These are phyloP conservation scores for Labroides dimidiatus DNA, from an alignment of 2,797 vertebrate genomes.

Conservation along the genomic window DNA sequence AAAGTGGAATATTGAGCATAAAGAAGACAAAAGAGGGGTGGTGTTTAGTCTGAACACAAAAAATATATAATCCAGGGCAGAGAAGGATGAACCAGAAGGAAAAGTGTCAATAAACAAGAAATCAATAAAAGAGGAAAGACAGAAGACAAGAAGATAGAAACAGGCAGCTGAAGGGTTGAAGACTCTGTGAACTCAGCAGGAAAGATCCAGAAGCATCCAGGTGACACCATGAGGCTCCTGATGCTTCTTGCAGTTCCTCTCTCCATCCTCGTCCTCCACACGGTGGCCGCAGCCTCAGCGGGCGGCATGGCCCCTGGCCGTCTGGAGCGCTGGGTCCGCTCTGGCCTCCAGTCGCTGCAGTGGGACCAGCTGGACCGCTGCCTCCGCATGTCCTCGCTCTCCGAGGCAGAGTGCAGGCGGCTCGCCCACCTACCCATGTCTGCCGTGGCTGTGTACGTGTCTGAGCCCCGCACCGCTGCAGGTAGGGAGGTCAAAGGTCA, in stretches of 20 bases:
- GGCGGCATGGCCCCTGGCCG: conserved; percentile 54
- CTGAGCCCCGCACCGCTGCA: conserved; percentile 61
- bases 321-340: conserved; percentile 83
- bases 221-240: conserved; percentile 52
- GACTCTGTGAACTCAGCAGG: not conserved
- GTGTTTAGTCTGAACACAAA: not conserved
- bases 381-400: conserved; percentile 75
- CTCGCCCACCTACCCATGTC: conserved; percentile 78
- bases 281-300: conserved; percentile 25
- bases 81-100: conserved; percentile 24
- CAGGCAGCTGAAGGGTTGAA: not conserved
- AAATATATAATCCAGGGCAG: not conserved
- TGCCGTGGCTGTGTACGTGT: conserved; percentile 81
- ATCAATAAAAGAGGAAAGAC: no score
- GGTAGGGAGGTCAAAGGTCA: conserved; percentile 54
- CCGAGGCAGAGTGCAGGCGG: conserved; percentile 81
- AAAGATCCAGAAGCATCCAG: not conserved
- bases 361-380: conserved; percentile 83
- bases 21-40: not conserved
- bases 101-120: not conserved
- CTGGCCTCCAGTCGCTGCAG: conserved; percentile 84
- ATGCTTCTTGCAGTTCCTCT: conserved; percentile 38
- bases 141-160: not conserved
- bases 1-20: not conserved
- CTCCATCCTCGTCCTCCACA: conserved; percentile 59